Evolutionary conservation across 2,888 invertebrate species (phyloP).

Genomic region (Drosophila neonasuta): DNA sequence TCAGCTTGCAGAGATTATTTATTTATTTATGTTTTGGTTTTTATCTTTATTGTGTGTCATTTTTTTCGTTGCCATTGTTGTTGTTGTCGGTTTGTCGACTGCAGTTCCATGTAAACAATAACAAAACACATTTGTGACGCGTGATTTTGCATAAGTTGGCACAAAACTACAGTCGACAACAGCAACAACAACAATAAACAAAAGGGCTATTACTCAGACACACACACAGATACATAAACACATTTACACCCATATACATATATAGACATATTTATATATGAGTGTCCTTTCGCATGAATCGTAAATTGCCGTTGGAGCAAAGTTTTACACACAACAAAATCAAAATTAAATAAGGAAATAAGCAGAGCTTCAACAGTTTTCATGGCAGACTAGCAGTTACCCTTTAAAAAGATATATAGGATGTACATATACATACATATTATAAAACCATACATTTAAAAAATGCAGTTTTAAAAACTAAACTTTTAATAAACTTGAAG

Average conservation of each 20-base stretch:
- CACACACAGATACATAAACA: slow-evolving; percentile 2
- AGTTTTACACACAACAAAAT: slow-evolving; percentile 22
- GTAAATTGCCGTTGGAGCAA: slow-evolving; percentile 10
- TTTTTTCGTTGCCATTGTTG: neutral
- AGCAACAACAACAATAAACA: slow-evolving; percentile 27
- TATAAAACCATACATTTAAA: neutral
- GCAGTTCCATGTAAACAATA: slow-evolving; percentile 76
- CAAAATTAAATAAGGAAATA: slow-evolving; percentile 11
- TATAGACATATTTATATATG: neutral
- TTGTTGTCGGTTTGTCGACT: slow-evolving; percentile 37
- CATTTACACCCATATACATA: neutral
- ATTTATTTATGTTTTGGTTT: slow-evolving; percentile 35
- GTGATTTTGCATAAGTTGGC: slow-evolving; percentile 78
- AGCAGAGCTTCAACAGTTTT: neutral
- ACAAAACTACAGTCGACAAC: slow-evolving; percentile 29
- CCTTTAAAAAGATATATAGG: neutral
- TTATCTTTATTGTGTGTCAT: slow-evolving; percentile 17
- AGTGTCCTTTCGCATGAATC: slow-evolving; percentile 36
- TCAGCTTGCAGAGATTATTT: slow-evolving; percentile 44
- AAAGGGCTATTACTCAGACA: slow-evolving; percentile 18
- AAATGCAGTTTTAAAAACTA: too few species aligned
- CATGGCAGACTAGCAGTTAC: neutral
- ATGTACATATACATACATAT: neutral
- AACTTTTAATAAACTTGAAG: too few species aligned
- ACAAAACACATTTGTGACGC: slow-evolving; percentile 77